Percentiles rank a stretch among this genome's conserved stretches.
phyloP scores from a whole-genome alignment of 1,140 invertebrate species.

The Drosophila triauraria region DNA sequence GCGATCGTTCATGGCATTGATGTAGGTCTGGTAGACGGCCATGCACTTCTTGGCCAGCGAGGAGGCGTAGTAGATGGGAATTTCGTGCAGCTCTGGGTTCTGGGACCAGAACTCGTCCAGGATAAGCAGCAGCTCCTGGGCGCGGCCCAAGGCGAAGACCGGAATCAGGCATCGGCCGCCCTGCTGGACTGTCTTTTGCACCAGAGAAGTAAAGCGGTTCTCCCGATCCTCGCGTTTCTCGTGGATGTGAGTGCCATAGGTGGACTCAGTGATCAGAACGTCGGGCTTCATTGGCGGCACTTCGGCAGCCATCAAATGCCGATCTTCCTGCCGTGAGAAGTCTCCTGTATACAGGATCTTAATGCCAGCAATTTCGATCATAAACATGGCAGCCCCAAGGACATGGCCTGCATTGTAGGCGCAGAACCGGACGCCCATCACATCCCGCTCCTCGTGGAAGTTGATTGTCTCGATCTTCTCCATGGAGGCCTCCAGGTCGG shows the following conservation, averaged over 20 bases:
- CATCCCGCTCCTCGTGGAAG: slow-evolving; percentile 99
- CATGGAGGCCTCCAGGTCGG: slow-evolving; percentile 98
- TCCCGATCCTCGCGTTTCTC: slow-evolving; percentile 99
- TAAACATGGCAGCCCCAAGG: slow-evolving; percentile 99
- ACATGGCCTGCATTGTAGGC: slow-evolving; percentile 99
- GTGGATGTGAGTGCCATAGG: slow-evolving; percentile 99
- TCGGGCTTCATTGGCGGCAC: slow-evolving; percentile 98
- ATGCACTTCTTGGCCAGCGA: slow-evolving; percentile 99
- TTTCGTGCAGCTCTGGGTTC: slow-evolving; percentile 99
- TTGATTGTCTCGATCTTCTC: slow-evolving; percentile 99
- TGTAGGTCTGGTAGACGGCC: slow-evolving; percentile 99
- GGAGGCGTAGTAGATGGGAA: slow-evolving; percentile 99
- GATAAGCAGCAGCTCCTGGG: slow-evolving; percentile 98
- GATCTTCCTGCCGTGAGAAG: slow-evolving; percentile 99
- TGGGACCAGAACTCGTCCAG: slow-evolving; percentile 99
- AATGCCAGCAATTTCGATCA: slow-evolving; percentile 99
- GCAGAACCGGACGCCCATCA: slow-evolving; percentile 98
- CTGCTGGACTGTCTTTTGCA: slow-evolving; percentile 97
- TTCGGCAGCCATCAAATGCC: slow-evolving; percentile 99
- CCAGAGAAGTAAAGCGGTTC: slow-evolving; percentile 96
- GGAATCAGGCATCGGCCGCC: slow-evolving; percentile 99
- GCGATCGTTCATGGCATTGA: slow-evolving; percentile 99
- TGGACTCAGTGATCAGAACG: slow-evolving; percentile 99
- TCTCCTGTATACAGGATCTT: slow-evolving; percentile 99
- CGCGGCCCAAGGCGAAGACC: slow-evolving; percentile 98